phyloP scores from a whole-genome alignment of 2,113 vertebrate species.

The Antigone vipio region DNA sequence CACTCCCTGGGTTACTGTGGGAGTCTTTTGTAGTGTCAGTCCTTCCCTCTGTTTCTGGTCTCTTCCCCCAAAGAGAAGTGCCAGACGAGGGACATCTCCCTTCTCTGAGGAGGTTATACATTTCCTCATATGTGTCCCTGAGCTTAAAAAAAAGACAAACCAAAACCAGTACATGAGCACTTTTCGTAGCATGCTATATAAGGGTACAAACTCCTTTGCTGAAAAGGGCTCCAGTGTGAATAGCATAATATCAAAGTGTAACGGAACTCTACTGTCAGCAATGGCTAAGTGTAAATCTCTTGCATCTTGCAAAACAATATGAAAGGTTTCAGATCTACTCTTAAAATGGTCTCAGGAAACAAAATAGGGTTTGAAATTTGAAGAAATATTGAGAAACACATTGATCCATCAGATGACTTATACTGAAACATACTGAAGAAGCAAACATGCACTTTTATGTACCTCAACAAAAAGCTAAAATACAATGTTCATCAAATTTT shows the following conservation, averaged over 20 bases:
- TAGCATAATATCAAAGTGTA: neutral
- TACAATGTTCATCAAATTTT: neutral
- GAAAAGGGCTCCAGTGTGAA: neutral
- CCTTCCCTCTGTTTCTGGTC: too few relatives aligned
- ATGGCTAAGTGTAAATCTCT: neutral
- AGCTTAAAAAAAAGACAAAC: neutral
- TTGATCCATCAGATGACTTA: neutral
- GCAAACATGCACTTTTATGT: neutral
- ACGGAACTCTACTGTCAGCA: neutral
- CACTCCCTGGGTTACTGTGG: neutral
- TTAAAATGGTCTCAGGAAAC: neutral
- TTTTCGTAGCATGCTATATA: neutral
- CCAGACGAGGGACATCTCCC: rapidly evolving
- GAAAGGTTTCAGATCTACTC: neutral
- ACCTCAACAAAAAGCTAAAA: neutral
- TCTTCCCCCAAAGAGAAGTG: neutral
- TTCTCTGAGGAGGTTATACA: neutral
- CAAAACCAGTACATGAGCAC: neutral
- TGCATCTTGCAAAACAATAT: neutral
- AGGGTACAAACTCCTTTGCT: neutral
- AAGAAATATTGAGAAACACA: neutral
- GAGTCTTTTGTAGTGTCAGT: neutral
- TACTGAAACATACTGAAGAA: neutral
- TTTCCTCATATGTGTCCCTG: rapidly evolving
- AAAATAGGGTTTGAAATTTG: neutral